Percentiles rank a stretch among this genome's conserved stretches.
phyloP scores from a whole-genome alignment of 2,888 invertebrate genomes.

The Eupeodes luniger region DNA sequence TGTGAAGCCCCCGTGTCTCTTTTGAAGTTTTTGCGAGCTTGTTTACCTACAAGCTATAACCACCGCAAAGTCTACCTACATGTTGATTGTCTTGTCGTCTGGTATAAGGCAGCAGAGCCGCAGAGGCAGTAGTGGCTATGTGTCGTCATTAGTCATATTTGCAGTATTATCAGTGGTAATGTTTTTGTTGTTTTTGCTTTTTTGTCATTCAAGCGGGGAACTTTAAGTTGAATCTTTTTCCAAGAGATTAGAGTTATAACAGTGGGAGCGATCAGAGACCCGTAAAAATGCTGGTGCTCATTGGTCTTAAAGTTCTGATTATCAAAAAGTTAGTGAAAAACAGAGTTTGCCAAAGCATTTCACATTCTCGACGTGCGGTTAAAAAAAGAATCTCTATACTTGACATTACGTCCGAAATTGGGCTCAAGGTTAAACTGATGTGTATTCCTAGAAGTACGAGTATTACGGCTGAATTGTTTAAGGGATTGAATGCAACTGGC shows the following conservation, averaged over 20 bases:
- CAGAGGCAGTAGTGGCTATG: conserved; percentile 22
- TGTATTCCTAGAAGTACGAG: too few species aligned
- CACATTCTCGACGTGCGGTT: too few species aligned
- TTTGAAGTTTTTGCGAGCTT: conserved; percentile 20
- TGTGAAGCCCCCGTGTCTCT: conserved; percentile 15
- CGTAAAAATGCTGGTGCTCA: too few species aligned
- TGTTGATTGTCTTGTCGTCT: conserved; percentile 3
- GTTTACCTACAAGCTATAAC: conserved; percentile 7
- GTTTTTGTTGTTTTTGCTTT: neutral
- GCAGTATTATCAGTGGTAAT: conserved; percentile 10
- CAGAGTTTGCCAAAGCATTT: too few species aligned
- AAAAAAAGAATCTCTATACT: too few species aligned
- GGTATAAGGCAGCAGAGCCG: too few species aligned
- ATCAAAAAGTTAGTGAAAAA: too few species aligned
- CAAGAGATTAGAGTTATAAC: neutral
- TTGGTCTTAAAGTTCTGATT: too few species aligned
- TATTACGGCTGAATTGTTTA: too few species aligned
- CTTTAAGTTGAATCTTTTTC: conserved; percentile 17
- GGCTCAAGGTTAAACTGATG: too few species aligned
- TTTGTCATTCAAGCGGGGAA: conserved; percentile 1
- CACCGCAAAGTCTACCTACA: neutral
- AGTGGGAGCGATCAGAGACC: conserved; percentile 1
- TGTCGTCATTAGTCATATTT: conserved; percentile 72
- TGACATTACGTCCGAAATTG: too few species aligned
- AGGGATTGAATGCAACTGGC: too few species aligned